Base-by-base conservation (phyloP, 2,888 invertebrate species). In the Ypsolopha scabrella region DNA sequence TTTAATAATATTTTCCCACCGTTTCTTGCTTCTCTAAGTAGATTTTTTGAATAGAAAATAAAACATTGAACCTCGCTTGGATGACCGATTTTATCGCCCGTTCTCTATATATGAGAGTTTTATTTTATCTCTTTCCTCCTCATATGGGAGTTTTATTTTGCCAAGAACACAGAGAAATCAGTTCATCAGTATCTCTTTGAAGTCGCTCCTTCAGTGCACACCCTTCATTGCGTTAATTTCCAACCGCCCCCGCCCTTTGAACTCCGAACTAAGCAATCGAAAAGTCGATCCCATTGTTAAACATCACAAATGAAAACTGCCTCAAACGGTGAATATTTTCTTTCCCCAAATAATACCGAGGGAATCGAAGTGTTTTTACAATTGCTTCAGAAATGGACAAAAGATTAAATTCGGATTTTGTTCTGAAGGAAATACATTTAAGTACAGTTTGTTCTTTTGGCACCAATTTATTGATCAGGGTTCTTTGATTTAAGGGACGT, bases 261-360 rank as follows among this genome's bases (percentile, higher is more conserved):
- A 75, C 76, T 80, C 83, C 76, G 81, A 24, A 24, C 24, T 24
- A 24, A 77, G 82, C 82, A 82, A 80, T 80, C 81, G 83, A 76
- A 75, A 85, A 82, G 79, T 76, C 80, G 79, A 81, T 78, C 77
- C 79, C 75, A 79, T 77, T 78, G 82, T 82, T 83, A 83, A 83
- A 83, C 81, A 82, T 80, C 72, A 73, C 72, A 80, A 82, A 82
- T 80, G 83, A 80, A 81, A 85, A 82, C 78, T 79, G 80, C 36
- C 36, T 71, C 69, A 69, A 63, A 72, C 72, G 68, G 68, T 63
- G 74, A 78, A 82, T 80, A 75, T 80, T 80, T 78, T 75, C 51
- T 48, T 50, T 34, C 33, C 14, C 39, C 51, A 80, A 82, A 78
- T 82, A 80, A 85, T 82, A 24, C 4, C 80, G 78, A 71, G 76